Evolutionary conservation across 2,888 invertebrate genomes (phyloP), one percentile per base, ranked within the genome.

Genomic region (Drosophila kanekoi): DNA sequence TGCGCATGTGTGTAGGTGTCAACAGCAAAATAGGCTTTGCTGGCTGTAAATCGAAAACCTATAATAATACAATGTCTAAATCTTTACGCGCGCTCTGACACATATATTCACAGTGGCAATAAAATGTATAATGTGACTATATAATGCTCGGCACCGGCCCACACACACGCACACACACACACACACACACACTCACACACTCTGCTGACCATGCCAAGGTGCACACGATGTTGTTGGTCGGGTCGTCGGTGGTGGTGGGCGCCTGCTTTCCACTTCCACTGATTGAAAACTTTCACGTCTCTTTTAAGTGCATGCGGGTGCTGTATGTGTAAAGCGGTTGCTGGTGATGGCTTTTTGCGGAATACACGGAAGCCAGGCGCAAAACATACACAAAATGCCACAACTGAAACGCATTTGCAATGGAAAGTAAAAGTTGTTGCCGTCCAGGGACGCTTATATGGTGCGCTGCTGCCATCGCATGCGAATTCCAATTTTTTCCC

Each of bases 391-490:
- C 4, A 49, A 28, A 51, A 38, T 28, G 16, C 16, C 23, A 60
- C 60, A 54, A 69, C 60, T 61, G 74, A 70, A 67, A 75, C 67
- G 76, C 76, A 65, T 81, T 81, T 75, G 82, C 80, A 63, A 72
- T 85, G 82, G 79, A 85, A 85, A 85, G 87, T 85, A 85, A 85
- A 85, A 85, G 84, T 85, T 85, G 87, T 85, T 65, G 72, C 69
- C 71, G 84, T 72, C 77, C 81, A 77, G 73, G 77, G 83, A 69
- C 79, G 54, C 84, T 66, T 83, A 84, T 83, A 86, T 86, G 87
- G 83, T 74, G 70, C 61, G 77, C 76, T 64, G 73, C 78, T 49
- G 80, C 77, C 84, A 74, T 62, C 71, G 54, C 70, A 72, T 77
- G 72, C 80, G 76, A 82, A 76, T 81, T 79, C 81, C 79, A 72